Evolutionary conservation across 1,140 invertebrate genomes (phyloP).

Genomic region (Ganaspis sp.): DNA sequence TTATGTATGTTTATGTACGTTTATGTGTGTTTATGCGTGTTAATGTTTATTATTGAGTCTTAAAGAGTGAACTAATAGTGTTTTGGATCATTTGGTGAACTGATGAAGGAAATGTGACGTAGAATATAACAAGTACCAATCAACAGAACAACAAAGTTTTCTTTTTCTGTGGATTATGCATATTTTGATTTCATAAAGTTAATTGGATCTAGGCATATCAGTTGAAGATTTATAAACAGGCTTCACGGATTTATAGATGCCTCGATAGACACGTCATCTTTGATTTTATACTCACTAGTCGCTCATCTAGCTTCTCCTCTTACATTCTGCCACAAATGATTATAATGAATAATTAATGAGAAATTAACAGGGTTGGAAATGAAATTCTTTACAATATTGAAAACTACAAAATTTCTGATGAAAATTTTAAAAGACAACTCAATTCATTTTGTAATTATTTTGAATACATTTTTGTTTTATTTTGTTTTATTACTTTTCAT

Average conservation of each 20-base stretch:
- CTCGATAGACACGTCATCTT: slow-evolving; percentile 15
- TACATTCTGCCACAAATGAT: not conserved
- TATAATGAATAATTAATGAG: slow-evolving; percentile 21
- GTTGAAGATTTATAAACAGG: slow-evolving; percentile 6
- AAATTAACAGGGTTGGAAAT: slow-evolving; percentile 8
- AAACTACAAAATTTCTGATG: too few species aligned
- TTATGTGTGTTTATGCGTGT: too few species aligned
- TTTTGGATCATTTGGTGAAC: too few species aligned
- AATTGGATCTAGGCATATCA: slow-evolving; percentile 20
- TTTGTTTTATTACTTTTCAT: too few species aligned
- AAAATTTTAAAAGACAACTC: too few species aligned
- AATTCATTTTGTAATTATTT: too few species aligned
- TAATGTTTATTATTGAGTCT: too few species aligned
- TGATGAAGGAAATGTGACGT: too few species aligned
- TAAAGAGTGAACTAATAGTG: too few species aligned
- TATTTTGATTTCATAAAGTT: not conserved
- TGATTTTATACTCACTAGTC: not conserved
- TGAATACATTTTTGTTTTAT: too few species aligned
- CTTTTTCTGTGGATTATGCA: slow-evolving; percentile 4
- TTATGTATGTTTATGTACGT: too few species aligned
- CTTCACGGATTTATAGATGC: slow-evolving; percentile 2
- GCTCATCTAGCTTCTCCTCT: not conserved
- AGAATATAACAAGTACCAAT: not conserved
- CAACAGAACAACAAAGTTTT: not conserved
- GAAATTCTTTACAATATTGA: too few species aligned